These are phyloP conservation scores for Lithosia quadra DNA, from an alignment of 2,888 invertebrate species.

Conservation along the genomic window DNA sequence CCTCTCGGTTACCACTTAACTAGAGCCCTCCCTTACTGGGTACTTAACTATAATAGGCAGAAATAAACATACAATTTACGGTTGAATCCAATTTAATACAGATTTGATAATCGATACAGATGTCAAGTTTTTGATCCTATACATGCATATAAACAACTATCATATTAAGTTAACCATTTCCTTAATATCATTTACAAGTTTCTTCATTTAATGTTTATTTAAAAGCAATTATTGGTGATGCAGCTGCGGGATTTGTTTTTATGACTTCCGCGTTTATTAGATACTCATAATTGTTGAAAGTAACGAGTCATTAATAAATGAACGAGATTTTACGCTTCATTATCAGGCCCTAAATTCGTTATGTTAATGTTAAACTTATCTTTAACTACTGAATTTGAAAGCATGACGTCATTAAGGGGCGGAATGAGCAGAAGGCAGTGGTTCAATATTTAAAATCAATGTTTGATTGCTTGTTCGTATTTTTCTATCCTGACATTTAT, in stretches of 20 bases:
- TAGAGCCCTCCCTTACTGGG: no score
- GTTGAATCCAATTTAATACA: neutral
- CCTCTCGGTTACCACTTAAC: no score
- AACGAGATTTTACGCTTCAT: neutral
- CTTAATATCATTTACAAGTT: conserved; percentile 2
- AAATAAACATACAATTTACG: neutral
- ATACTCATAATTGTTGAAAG: conserved; percentile 4
- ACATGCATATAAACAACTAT: neutral
- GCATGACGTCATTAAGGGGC: neutral
- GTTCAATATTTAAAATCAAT: neutral
- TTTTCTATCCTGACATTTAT: no score
- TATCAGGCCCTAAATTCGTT: neutral
- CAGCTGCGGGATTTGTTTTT: neutral
- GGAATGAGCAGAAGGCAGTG: neutral
- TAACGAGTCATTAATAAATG: neutral
- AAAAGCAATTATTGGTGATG: conserved; percentile 1
- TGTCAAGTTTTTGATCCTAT: neutral
- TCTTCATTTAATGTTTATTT: conserved; percentile 4
- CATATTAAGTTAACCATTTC: neutral
- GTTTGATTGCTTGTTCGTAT: neutral
- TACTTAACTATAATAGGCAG: no score
- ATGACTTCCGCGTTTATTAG: conserved; percentile 3
- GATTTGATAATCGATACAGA: neutral
- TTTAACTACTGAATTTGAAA: conserved; percentile 4
- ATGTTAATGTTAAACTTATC: neutral